These are phyloP conservation scores for Syngnathus floridae DNA, from an alignment of 2,113 vertebrate species.

Conservation along the genomic window DNA sequence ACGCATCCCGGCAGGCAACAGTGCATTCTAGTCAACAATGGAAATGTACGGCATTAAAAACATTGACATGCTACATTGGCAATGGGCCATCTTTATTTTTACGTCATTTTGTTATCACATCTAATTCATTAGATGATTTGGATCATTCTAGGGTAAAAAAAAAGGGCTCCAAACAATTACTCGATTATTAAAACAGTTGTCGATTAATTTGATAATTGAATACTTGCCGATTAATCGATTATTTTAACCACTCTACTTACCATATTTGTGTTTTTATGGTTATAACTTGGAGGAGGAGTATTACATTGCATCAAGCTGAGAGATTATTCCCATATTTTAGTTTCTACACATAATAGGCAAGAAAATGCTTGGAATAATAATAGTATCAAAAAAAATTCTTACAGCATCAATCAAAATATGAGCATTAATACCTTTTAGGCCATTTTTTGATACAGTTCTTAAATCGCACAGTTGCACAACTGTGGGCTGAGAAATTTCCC, in stretches of 20 bases:
- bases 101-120: not conserved
- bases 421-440: not conserved
- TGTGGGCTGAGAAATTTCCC: conserved; percentile 29
- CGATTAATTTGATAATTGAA: too few species aligned
- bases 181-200: too few species aligned
- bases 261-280: too few species aligned
- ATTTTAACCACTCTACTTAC: too few species aligned
- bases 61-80: not conserved
- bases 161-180: too few species aligned
- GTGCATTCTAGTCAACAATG: conserved; percentile 74
- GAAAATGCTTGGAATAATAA: not conserved
- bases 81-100: not conserved
- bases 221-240: too few species aligned
- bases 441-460: not conserved
- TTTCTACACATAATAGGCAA: not conserved
- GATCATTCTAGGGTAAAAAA: too few species aligned
- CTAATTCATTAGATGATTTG: too few species aligned
- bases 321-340: not conserved
- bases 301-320: not conserved
- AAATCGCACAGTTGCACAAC: not conserved
- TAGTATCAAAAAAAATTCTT: not conserved
- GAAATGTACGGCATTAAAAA: not conserved
- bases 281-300: too few species aligned
- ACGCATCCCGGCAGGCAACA: conserved; percentile 88
- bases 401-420: not conserved